These are phyloP conservation scores for Drosophila kanekoi DNA, from an alignment of 2,888 invertebrate species.

Conservation along the genomic window DNA sequence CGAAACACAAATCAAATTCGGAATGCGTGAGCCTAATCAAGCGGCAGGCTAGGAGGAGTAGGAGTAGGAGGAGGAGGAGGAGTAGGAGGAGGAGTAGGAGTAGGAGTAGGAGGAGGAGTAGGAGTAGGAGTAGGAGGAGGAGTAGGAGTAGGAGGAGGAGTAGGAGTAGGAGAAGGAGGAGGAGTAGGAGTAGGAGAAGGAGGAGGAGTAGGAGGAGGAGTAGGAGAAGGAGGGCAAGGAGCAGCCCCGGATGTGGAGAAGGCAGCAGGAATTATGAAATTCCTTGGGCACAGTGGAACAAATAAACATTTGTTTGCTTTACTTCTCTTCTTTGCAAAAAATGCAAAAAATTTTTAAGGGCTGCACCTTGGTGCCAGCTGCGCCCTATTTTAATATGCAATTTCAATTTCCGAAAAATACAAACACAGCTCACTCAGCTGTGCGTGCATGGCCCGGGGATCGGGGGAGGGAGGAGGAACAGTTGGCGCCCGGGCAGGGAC, in stretches of 20 bases:
- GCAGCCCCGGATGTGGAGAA: too few species aligned
- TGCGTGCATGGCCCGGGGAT: not conserved
- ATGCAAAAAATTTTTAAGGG: constrained; percentile 47
- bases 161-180: too few species aligned
- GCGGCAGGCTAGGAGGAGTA: not conserved
- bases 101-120: too few species aligned
- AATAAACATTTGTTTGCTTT: constrained; percentile 1
- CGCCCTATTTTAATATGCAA: constrained; percentile 78
- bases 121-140: too few species aligned
- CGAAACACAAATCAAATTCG: constrained; percentile 32
- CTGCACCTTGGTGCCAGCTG: constrained; percentile 32
- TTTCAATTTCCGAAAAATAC: constrained; percentile 80
- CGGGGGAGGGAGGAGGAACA: too few species aligned
- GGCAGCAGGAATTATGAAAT: constrained; percentile 23
- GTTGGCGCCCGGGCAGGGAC: not conserved
- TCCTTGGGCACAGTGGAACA: constrained; percentile 25
- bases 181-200: too few species aligned
- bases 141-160: too few species aligned
- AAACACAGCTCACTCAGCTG: constrained; percentile 53
- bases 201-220: too few species aligned
- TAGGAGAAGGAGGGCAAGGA: too few species aligned
- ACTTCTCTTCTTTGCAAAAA: constrained; percentile 33
- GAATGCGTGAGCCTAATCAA: constrained; percentile 20
- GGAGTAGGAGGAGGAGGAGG: too few species aligned
- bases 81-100: too few species aligned